Percentiles rank a stretch among this genome's conserved stretches.
Conservation (phyloP, 2,113 vertebrate genomes). For the Tupaia tana region DNA sequence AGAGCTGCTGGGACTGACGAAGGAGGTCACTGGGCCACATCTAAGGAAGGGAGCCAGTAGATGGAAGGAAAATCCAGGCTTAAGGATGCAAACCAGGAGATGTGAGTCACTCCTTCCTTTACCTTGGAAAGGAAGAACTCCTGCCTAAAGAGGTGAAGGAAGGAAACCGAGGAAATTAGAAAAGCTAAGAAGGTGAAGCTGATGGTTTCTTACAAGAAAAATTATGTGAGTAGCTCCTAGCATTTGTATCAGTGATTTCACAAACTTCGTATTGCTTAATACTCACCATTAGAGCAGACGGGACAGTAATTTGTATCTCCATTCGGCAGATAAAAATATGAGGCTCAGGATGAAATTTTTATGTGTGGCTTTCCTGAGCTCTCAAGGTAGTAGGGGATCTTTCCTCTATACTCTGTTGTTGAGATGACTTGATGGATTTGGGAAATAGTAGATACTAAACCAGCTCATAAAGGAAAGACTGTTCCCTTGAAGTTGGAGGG, state of each 20-base stretch:
- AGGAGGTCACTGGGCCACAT: background rate
- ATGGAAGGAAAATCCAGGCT: fast-evolving
- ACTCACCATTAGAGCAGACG: background rate
- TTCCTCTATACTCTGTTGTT: background rate
- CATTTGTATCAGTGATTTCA: background rate
- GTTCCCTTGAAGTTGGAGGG: background rate
- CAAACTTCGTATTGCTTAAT: background rate
- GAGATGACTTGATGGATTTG: background rate
- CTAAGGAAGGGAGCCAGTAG: background rate
- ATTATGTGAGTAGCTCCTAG: background rate
- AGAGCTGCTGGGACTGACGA: background rate
- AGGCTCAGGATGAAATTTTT: background rate
- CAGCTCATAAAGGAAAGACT: background rate
- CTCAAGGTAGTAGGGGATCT: background rate
- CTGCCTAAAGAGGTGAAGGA: too few relatives aligned
- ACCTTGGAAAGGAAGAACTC: background rate
- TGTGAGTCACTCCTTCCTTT: background rate
- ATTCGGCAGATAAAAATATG: background rate
- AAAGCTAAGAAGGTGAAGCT: background rate
- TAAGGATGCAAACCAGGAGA: background rate
- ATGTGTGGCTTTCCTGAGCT: background rate
- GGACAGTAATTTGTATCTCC: background rate
- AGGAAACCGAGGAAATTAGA: background rate
- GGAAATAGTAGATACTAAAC: background rate
- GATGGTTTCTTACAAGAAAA: slow-evolving; percentile 7